Evolutionary conservation across 2,888 invertebrate genomes (phyloP).

Genomic region (Pyrochroa serraticornis): DNA sequence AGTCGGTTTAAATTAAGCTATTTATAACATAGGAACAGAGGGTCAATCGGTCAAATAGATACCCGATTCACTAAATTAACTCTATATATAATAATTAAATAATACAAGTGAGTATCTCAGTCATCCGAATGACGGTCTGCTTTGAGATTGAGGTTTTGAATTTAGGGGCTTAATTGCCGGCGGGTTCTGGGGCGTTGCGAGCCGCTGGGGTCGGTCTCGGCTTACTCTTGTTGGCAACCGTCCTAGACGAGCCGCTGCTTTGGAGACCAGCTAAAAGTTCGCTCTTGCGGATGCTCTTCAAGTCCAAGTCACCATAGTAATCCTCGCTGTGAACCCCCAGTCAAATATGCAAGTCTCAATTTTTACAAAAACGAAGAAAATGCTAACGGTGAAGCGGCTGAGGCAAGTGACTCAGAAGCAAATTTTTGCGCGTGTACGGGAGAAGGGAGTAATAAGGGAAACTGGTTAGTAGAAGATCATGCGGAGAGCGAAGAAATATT

Average conservation of each 20-base stretch:
- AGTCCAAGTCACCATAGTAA: slow-evolving; percentile 94
- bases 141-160: slow-evolving; percentile 25
- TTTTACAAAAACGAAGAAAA: not conserved
- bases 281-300: slow-evolving; percentile 94
- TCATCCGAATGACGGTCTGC: slow-evolving; percentile 39
- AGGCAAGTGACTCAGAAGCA: not conserved
- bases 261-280: slow-evolving; percentile 84
- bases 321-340: slow-evolving; percentile 80
- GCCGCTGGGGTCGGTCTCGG: slow-evolving; percentile 56
- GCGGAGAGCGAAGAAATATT: not conserved
- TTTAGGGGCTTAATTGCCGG: slow-evolving; percentile 45
- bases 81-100: slow-evolving; percentile 38
- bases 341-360: not conserved
- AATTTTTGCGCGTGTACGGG: not conserved
- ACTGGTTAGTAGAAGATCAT: not conserved
- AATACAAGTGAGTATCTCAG: slow-evolving; percentile 36
- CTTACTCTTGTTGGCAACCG: slow-evolving; percentile 53
- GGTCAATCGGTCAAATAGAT: slow-evolving; percentile 41
- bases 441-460: not conserved
- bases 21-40: slow-evolving; percentile 34
- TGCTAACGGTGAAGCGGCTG: not conserved
- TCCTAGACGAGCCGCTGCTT: slow-evolving; percentile 62
- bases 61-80: slow-evolving; percentile 41
- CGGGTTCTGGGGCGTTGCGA: slow-evolving; percentile 53
- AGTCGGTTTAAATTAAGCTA: slow-evolving; percentile 23